phyloP scores from a whole-genome alignment of 37 sponge, comb jelly and placozoan genomes.

The Ephydatia muelleri region DNA sequence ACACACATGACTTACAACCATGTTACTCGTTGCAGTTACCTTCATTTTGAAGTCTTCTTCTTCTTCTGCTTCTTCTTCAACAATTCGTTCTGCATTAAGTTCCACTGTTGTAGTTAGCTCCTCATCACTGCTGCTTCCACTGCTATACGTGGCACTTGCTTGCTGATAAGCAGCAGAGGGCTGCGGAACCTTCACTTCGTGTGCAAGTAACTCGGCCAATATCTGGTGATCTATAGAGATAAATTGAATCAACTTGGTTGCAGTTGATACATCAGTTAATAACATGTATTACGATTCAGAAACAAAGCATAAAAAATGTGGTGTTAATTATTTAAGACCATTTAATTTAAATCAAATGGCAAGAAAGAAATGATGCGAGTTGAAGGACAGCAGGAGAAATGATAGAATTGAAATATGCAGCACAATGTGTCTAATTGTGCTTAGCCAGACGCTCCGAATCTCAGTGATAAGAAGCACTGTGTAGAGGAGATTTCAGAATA shows the following conservation, averaged over 20 bases:
- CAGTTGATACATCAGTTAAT: not conserved
- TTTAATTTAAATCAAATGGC: too few relatives aligned
- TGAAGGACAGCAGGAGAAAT: too few relatives aligned
- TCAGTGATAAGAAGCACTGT: too few relatives aligned
- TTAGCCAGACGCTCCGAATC: too few relatives aligned
- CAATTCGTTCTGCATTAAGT: not conserved
- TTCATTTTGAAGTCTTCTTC: slow-evolving; percentile 49
- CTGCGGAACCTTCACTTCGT: slow-evolving; percentile 29
- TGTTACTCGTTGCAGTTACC: slow-evolving; percentile 5
- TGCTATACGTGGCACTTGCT: slow-evolving; percentile 4
- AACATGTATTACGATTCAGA: not conserved
- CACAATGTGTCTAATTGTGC: too few relatives aligned
- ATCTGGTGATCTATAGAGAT: slow-evolving; percentile 34
- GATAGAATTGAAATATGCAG: too few relatives aligned
- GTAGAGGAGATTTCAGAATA: too few relatives aligned
- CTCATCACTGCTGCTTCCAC: slow-evolving; percentile 36
- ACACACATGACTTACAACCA: not conserved
- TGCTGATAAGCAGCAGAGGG: not conserved
- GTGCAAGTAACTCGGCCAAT: slow-evolving; percentile 49
- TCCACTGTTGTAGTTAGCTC: not conserved
- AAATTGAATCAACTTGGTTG: not conserved
- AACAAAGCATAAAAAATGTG: not conserved
- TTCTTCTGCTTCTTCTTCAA: slow-evolving; percentile 11
- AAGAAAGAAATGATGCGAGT: too few relatives aligned
- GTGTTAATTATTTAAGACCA: too few relatives aligned